phyloP scores from a whole-genome alignment of 2,888 invertebrate species.

The Tetragonula carbonaria region DNA sequence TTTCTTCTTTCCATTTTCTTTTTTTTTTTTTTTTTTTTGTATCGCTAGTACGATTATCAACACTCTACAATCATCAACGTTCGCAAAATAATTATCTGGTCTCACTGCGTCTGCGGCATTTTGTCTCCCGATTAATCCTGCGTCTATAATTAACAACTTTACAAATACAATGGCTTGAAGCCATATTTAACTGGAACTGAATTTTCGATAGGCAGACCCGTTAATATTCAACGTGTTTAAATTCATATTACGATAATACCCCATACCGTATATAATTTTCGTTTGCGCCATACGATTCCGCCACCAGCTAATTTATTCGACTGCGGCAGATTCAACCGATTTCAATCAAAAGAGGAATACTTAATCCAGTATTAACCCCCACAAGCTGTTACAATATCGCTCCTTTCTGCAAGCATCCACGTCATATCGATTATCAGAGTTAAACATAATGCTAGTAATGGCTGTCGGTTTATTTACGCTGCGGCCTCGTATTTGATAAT shows the following conservation, averaged over 20 bases:
- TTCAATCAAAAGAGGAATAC: conserved; percentile 61
- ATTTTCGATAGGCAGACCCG: conserved; percentile 42
- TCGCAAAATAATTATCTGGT: conserved; percentile 25
- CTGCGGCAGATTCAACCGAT: conserved; percentile 57
- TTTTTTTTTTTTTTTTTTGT: not conserved
- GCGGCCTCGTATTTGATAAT: not conserved
- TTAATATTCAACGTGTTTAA: conserved; percentile 56
- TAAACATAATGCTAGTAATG: conserved; percentile 26
- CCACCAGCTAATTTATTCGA: conserved; percentile 54
- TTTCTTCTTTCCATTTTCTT: not conserved
- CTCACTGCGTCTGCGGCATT: not conserved
- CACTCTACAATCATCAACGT: not conserved
- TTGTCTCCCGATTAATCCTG: conserved; percentile 34
- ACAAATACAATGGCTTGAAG: conserved; percentile 39
- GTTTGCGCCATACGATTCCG: conserved; percentile 34
- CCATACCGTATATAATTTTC: conserved; percentile 55
- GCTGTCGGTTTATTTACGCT: not conserved
- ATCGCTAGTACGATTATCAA: not conserved
- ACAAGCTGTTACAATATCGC: conserved; percentile 35
- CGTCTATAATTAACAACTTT: conserved; percentile 57
- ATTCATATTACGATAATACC: conserved; percentile 61
- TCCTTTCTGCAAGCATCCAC: conserved; percentile 10
- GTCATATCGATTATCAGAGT: conserved; percentile 41
- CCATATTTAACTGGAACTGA: conserved; percentile 47
- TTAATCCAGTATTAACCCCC: conserved; percentile 59